Conservation (phyloP, 2,888 invertebrate species). For the Dione juno region DNA sequence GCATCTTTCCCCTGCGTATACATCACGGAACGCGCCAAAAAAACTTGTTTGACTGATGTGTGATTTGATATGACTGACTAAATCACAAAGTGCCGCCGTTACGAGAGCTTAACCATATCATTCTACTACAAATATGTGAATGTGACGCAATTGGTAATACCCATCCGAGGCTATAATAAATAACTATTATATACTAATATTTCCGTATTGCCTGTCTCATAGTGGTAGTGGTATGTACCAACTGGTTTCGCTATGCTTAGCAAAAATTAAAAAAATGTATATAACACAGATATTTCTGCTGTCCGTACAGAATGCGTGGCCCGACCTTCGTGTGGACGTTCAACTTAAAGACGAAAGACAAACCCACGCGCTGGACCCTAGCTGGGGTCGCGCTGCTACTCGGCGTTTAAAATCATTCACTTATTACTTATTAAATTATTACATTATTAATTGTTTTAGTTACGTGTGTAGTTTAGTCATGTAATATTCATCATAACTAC, state of each 20-base stretch:
- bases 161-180: no score
- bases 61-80: no score
- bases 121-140: not conserved
- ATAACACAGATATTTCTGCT: not conserved
- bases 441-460: not conserved
- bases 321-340: conserved; percentile 98
- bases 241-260: no score
- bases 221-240: no score
- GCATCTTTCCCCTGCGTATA: no score
- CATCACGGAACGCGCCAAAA: no score
- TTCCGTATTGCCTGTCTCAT: no score
- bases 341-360: conserved; percentile 94
- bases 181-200: no score
- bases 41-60: no score
- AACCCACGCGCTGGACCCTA: conserved; percentile 95
- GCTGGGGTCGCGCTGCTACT: conserved; percentile 96
- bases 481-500: not conserved
- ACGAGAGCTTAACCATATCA: no score
- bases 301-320: conserved; percentile 86
- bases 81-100: no score
- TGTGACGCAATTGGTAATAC: not conserved
- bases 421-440: not conserved
- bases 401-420: conserved; percentile 85
- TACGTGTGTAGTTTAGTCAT: not conserved
- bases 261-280: not conserved